Base-by-base conservation (phyloP, 2,888 invertebrate genomes). In the Scelioninae gen. 1 region DNA sequence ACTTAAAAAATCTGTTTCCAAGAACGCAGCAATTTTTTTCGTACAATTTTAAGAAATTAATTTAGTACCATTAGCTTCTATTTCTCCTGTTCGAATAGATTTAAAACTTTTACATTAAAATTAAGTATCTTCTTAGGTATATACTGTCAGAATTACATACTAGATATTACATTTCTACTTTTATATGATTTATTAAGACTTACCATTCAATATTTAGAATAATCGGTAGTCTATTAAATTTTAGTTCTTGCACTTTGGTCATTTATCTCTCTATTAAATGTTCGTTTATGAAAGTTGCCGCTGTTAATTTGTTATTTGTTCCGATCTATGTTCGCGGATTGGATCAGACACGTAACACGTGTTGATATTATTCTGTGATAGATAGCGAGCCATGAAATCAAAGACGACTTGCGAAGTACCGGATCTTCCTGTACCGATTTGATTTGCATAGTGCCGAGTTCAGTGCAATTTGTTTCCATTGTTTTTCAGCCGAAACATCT, bases 391-490 rank as follows among this genome's bases (percentile, higher is more conserved):
- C 32, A 15, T 13, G 32, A 34, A 58, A 63, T 63, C 63, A 15
- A 77, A 69, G 56, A 32, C 45, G 49, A 58, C 15, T 31, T 32
- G 9, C 11, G 55, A 62, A 74, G 53, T 34, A 15, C 65, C 79
- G 79, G 79, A 71, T 71, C 13, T 79, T 79, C 71, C 65, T 78
- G 66, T 32, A 56, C 53, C 55, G 55, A 56, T 45, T 62, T 16
- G 38, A 76, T 76, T 71, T 74, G 66, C 79, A 72, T 79, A 47
- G 58, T 53, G 16, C 47, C 40, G n/a, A 32, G 23, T 15, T 31
- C 13, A 62, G 60, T 75, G 80, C 81, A 72, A 76, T 82, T 76
- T 69, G 75, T 81, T 81, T 75, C 60, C 71, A 60, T 76, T 51
- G 63, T 79, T 71, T 74, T 76, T 79, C 40, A 60, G 51, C 58